Base-by-base conservation (phyloP, 1,140 invertebrate species). In the Lordiphosa stackelbergi region DNA sequence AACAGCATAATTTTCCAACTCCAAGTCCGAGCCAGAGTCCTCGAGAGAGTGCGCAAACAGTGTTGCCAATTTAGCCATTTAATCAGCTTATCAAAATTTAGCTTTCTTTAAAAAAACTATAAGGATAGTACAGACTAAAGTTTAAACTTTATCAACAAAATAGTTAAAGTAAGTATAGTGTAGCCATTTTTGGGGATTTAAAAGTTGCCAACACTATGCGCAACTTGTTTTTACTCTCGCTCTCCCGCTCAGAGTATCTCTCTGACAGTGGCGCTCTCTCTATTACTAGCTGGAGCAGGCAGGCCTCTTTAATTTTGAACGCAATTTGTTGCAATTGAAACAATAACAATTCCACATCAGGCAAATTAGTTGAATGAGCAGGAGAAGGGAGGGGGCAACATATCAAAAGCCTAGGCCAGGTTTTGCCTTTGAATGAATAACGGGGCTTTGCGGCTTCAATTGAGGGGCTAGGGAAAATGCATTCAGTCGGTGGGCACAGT, bases 241-340 rank as follows among this genome's bases (percentile, higher is more conserved):
- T 37, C 34, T 60, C 24, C 51, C 24, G 41, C 45, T 41, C 42
- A 24, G n/a, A 16, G 11, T 34, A 2, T 22, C 12, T 36, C 24
- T 40, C 42, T 65, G 34, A 34, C 48, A 57, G 43, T 36, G 8
- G 11, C 11, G 6, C 24, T 24, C 11, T 12, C 11, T 36, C 19
- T 43, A 19, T 11, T 37, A 31, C 10, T 49, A 13, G 19, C 34
- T 59, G 38, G 53, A 56, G 54, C 37, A 28, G 34, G 47, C 51
- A 46, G 22, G 40, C 54, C 43, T 47, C 55, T 60, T 55, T 56
- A 47, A 19, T 47, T 52, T 47, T 66, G 59, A 51, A 69, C 57
- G 53, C 77, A 81, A 81, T 81, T 81, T 83, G 72, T 77, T 81
- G 77, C 77, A 81, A 83, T 81, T 81, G 72, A 81, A 83, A 77